Evolutionary conservation across 2,797 vertebrate species (phyloP), one percentile per base, ranked within the genome.

Genomic region (Australoheros facetus): DNA sequence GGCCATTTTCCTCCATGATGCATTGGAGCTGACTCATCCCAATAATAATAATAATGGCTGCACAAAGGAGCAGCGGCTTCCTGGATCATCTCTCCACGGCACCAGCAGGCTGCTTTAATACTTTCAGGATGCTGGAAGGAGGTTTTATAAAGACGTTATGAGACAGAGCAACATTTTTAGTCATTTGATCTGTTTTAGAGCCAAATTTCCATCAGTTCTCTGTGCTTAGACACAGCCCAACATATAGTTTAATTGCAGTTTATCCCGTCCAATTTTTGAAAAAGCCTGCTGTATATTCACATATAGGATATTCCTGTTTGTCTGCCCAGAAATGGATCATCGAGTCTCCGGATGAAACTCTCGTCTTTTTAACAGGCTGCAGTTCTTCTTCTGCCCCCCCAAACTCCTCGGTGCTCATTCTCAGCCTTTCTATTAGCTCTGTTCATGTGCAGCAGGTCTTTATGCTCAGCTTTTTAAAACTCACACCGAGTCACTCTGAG

Each of bases 11-110:
- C 71, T 26, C 51, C 21, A 59, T 73, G 75, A 89, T 88, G 86
- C 88, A 89, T 85, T 34, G 80, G 28, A 66, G 91, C 92, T 93
- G 92, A 94, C 90, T 93, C 93, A 93, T 92, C 87, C 88, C 74
- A 77, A 78, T 89, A 82, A 78, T 37, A 56, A 58, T 39, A 54
- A 70, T 14, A 32, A 89, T 79, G 79, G 85, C 79, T 23, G 70
- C 48, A 51, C 80, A 81, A 73, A 88, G 60, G 51, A 48, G 78
- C 70, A 39, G 26, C 78, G 60, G 72, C 76, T 21, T 83, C 16
- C 62, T 66, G 62, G 60, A 66, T 48, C 42, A 28, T 19, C 54
- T 54, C 48, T 60, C 42, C 58, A 57, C 73, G 57, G 21, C 30
- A 59, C 26, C 53, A 75, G 66, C 56, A 55, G 21, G 62, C 34